These are phyloP conservation scores for Tigriopus japonicus DNA, from an alignment of 1,140 invertebrate genomes.

Conservation along the genomic window DNA sequence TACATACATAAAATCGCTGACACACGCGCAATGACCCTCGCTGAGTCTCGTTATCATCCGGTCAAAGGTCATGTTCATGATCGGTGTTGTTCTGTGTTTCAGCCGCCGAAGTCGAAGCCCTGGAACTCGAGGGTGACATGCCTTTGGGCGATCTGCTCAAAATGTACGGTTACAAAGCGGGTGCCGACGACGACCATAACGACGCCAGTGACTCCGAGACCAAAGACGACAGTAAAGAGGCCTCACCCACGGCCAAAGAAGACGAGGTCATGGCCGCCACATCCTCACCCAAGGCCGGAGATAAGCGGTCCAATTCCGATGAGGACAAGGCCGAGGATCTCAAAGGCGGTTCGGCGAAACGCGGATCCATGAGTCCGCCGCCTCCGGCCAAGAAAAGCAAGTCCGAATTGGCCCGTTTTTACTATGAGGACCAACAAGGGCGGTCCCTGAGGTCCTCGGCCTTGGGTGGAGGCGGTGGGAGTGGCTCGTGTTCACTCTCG, in stretches of 20 bases:
- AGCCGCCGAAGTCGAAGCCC: slow-evolving; percentile 14
- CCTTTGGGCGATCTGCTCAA: slow-evolving; percentile 76
- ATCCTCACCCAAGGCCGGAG: slow-evolving; percentile 23
- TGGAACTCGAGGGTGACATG: slow-evolving; percentile 49
- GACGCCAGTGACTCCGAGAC: not conserved
- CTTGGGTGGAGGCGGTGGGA: slow-evolving; percentile 29
- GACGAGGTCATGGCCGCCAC: slow-evolving; percentile 33
- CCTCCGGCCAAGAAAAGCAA: slow-evolving; percentile 8
- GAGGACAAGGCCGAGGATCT: not conserved
- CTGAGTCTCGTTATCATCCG: too few relatives aligned
- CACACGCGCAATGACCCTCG: too few relatives aligned
- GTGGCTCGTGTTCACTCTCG: too few relatives aligned
- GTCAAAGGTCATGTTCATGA: too few relatives aligned
- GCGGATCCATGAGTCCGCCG: not conserved
- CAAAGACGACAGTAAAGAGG: not conserved
- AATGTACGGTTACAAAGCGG: slow-evolving; percentile 38
- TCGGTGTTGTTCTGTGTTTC: not conserved
- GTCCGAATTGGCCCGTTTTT: slow-evolving; percentile 14
- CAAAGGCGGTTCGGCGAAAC: not conserved
- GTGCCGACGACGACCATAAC: not conserved
- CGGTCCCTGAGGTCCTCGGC: slow-evolving; percentile 13
- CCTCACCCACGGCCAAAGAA: slow-evolving; percentile 28
- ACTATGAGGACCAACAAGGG: slow-evolving; percentile 9
- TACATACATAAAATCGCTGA: too few relatives aligned
- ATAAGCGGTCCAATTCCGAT: slow-evolving; percentile 31